Conservation (phyloP, 2,888 invertebrate species). For the Campopleginae sp. region DNA sequence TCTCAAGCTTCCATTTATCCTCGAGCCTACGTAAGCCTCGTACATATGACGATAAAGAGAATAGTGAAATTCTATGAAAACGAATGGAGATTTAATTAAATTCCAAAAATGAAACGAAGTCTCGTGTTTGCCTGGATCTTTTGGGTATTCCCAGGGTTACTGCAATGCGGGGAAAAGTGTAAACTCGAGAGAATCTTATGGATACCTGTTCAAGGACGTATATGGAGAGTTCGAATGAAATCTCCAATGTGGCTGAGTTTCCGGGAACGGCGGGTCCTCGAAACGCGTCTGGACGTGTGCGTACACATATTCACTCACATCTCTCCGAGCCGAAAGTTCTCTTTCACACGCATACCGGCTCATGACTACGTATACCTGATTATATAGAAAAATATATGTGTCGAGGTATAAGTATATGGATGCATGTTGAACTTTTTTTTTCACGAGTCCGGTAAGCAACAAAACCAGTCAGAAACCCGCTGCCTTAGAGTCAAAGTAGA, state of each 20-base stretch:
- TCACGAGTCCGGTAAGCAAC: constrained; percentile 43
- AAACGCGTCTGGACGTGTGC: constrained; percentile 7
- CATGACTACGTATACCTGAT: neutral
- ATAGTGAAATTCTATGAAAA: neutral
- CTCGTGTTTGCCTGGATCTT: neutral
- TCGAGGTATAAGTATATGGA: neutral
- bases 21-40: neutral
- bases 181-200: constrained; percentile 19
- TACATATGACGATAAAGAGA: neutral
- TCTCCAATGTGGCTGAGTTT: constrained; percentile 45
- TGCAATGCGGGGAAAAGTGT: neutral
- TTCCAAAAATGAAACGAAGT: neutral
- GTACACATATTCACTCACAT: neutral
- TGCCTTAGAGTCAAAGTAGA: constrained; percentile 61
- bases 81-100: neutral
- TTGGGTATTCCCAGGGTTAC: neutral
- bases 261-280: constrained; percentile 38
- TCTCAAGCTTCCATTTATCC: neutral
- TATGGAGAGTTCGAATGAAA: constrained; percentile 42
- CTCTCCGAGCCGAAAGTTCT: constrained; percentile 2
- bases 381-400: neutral
- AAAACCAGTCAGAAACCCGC: constrained; percentile 43
- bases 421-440: constrained; percentile 28
- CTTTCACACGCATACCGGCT: neutral
- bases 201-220: constrained; percentile 62